These are phyloP conservation scores for Mastomys coucha DNA, from an alignment of 2,113 vertebrate genomes.

Conservation along the genomic window DNA sequence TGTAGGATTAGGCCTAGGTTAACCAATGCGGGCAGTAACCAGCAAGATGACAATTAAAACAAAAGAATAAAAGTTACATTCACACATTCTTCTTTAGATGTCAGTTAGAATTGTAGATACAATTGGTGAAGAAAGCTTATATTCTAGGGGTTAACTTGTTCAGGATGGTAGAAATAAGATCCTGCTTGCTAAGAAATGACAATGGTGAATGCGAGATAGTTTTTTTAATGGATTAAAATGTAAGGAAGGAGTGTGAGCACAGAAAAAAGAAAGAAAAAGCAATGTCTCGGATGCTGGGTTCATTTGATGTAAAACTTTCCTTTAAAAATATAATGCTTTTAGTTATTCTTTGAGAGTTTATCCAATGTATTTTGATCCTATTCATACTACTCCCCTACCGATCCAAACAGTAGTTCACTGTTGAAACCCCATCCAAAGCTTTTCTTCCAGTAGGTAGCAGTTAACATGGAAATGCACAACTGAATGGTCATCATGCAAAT, in stretches of 20 bases:
- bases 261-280: not conserved
- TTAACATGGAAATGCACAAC: not conserved
- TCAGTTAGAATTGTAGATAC: not conserved
- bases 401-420: not conserved
- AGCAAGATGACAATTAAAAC: no score
- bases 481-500: not conserved
- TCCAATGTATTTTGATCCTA: not conserved
- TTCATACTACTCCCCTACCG: no score
- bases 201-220: not conserved
- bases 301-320: not conserved
- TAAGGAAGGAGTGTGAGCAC: not conserved
- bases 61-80: no score
- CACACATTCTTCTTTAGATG: not conserved
- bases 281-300: not conserved
- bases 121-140: not conserved
- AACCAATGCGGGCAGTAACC: no score
- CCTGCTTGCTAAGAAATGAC: not conserved
- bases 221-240: not conserved
- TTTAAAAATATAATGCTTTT: not conserved
- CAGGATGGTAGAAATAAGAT: not conserved
- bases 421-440: not conserved
- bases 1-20: no score
- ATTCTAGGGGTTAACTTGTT: not conserved
- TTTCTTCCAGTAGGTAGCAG: not conserved
- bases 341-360: not conserved